Percentiles rank a stretch among this genome's conserved stretches.
Conservation (phyloP, 2,797 vertebrate genomes). For the Capromys pilorides region DNA sequence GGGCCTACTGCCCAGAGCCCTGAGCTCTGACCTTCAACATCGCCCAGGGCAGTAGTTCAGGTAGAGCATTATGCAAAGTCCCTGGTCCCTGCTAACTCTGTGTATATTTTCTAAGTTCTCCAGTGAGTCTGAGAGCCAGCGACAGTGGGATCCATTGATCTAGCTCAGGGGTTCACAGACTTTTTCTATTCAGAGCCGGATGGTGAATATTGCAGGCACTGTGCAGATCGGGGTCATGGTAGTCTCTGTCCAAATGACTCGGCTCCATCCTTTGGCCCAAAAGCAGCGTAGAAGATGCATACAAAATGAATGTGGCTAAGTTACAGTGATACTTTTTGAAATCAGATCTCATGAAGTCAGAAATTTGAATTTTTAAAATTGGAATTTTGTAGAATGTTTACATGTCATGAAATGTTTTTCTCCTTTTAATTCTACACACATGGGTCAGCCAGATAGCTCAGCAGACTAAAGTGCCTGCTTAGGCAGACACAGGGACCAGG, state of each 20-base stretch:
- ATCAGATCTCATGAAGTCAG: too few relatives aligned
- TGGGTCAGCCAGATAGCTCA: too few relatives aligned
- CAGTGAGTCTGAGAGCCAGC: not conserved
- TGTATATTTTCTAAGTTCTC: not conserved
- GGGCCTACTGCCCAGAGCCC: not conserved
- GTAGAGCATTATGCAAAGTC: not conserved
- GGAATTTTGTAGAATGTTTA: conserved; percentile 36
- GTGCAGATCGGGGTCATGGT: not conserved
- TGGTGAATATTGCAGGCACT: not conserved
- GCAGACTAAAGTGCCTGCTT: too few relatives aligned
- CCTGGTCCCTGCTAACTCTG: too few relatives aligned
- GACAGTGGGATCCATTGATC: not conserved
- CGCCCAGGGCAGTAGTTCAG: too few relatives aligned
- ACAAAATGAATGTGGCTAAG: not conserved
- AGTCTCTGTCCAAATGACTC: not conserved
- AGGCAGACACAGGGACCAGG: too few relatives aligned
- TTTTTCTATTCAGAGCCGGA: not conserved
- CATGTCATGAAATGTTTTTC: not conserved
- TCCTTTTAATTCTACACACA: not conserved
- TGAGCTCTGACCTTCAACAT: not conserved
- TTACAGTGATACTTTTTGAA: not conserved
- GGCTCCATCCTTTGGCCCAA: not conserved
- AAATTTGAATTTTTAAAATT: not conserved
- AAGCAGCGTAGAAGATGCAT: not conserved
- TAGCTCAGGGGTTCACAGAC: not conserved